Evolutionary conservation across 1,140 invertebrate species (phyloP).

Genomic region (Formica exsecta): DNA sequence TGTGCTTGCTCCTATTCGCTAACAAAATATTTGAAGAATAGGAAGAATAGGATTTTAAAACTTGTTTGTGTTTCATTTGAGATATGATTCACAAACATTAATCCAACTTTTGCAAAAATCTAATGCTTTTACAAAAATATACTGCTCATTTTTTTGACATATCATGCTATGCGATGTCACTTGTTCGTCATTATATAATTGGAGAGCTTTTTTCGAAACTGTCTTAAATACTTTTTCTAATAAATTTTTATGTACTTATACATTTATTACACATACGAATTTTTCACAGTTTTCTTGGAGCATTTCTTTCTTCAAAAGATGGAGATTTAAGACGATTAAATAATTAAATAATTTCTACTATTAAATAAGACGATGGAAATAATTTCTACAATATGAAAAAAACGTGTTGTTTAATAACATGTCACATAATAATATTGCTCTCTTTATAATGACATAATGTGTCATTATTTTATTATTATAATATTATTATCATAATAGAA

Average conservation of each 20-base stretch:
- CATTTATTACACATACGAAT: neutral
- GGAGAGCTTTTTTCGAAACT: neutral
- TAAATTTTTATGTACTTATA: neutral
- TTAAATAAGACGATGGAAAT: neutral
- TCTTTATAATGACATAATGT: neutral
- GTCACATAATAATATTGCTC: neutral
- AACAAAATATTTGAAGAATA: slow-evolving; percentile 5
- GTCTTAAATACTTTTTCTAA: neutral
- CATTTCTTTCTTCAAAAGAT: neutral
- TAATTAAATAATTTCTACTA: too few species aligned
- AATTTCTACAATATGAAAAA: neutral
- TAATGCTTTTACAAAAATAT: neutral
- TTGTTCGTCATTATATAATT: neutral
- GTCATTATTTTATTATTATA: neutral
- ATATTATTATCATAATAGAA: neutral
- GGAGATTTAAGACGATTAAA: neutral
- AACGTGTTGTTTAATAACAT: neutral
- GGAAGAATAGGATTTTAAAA: slow-evolving; percentile 11
- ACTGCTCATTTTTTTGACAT: neutral
- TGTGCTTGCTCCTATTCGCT: slow-evolving; percentile 9
- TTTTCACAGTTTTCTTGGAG: neutral
- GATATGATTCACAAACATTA: neutral
- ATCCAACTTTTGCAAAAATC: neutral
- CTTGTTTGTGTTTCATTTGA: neutral
- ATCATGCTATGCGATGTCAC: neutral